Conservation (phyloP, 2,888 invertebrate species). For the Helobdella robusta region DNA sequence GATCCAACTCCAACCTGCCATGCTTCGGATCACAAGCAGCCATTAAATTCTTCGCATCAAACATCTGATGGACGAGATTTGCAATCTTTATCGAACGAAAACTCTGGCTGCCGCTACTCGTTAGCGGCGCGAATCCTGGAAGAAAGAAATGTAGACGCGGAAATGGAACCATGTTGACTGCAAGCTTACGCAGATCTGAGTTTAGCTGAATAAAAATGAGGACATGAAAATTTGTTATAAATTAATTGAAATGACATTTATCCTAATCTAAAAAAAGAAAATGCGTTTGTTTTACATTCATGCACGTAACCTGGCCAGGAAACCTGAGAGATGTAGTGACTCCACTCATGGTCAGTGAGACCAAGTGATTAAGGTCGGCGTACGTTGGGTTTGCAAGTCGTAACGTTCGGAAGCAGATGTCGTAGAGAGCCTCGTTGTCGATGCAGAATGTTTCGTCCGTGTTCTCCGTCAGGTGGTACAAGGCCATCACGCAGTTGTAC, state of each 20-base stretch:
- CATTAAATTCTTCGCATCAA: slow-evolving; percentile 77
- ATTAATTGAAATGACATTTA: too few relatives aligned
- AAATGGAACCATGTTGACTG: slow-evolving; percentile 53
- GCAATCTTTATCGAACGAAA: slow-evolving; percentile 42
- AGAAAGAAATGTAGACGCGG: slow-evolving; percentile 26
- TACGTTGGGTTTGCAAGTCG: slow-evolving; percentile 48
- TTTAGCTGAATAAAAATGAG: too few relatives aligned
- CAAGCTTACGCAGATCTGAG: slow-evolving; percentile 54
- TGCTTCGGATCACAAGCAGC: slow-evolving; percentile 42
- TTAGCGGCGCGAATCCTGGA: slow-evolving; percentile 44
- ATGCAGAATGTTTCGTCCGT: slow-evolving; percentile 54
- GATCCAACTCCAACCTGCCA: slow-evolving; percentile 36
- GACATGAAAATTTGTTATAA: too few relatives aligned
- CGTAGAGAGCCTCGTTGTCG: slow-evolving; percentile 55
- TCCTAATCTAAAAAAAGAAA: too few relatives aligned
- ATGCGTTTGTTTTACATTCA: too few relatives aligned
- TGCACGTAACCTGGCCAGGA: slow-evolving; percentile 40
- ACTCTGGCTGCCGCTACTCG: slow-evolving; percentile 60
- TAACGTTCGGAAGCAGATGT: slow-evolving; percentile 55
- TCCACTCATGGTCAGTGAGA: slow-evolving; percentile 53
- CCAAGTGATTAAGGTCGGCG: slow-evolving; percentile 47
- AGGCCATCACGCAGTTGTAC: slow-evolving; percentile 74
- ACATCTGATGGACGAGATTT: slow-evolving; percentile 58
- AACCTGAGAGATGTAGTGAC: slow-evolving; percentile 52
- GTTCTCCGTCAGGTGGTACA: slow-evolving; percentile 53